Conservation (phyloP, 2,113 vertebrate species). For the Crotalus helleri region DNA sequence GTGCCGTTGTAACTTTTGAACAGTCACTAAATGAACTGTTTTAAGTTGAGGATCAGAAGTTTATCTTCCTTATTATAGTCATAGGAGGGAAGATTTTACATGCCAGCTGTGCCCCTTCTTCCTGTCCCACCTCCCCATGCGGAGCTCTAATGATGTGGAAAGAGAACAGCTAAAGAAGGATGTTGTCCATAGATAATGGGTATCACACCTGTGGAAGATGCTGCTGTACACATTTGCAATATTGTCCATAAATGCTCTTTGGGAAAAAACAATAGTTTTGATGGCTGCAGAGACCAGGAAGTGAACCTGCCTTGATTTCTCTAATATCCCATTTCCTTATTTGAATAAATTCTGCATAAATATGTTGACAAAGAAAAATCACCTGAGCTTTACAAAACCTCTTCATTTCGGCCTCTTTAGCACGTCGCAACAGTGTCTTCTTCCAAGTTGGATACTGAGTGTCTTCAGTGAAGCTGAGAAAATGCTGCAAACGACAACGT, state of each 20-base stretch:
- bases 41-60: no score
- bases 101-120: neutral
- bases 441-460: conserved; percentile 74
- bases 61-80: no score
- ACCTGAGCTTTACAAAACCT: conserved; percentile 88
- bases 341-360: neutral
- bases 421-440: conserved; percentile 75
- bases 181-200: neutral
- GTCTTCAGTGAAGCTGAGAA: conserved; percentile 53
- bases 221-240: neutral
- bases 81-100: neutral
- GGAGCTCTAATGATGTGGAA: neutral
- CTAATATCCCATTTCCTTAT: neutral
- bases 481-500: neutral
- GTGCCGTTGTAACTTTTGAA: no score
- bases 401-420: conserved; percentile 80
- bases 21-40: no score
- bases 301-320: neutral
- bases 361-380: neutral
- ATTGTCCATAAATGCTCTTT: neutral
- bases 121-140: neutral
- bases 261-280: neutral
- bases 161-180: neutral
- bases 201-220: neutral
- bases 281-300: neutral